These are phyloP conservation scores for Leptoclinus maculatus DNA, from an alignment of 2,797 vertebrate species.

Conservation along the genomic window DNA sequence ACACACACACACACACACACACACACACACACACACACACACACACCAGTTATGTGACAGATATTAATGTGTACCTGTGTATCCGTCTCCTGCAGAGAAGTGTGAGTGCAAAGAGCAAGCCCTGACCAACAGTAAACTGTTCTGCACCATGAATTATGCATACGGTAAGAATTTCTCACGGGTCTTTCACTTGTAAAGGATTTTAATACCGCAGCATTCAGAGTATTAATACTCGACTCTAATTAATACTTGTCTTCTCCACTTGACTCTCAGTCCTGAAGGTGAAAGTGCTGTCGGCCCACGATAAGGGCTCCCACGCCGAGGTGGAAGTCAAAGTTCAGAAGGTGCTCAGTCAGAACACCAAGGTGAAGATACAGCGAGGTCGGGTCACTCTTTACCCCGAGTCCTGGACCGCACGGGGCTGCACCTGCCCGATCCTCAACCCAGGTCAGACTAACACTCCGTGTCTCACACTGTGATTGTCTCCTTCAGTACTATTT, in stretches of 20 bases:
- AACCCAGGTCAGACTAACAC: slow-evolving; percentile 89
- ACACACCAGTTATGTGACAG: slow-evolving; percentile 41
- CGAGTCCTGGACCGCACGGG: slow-evolving; percentile 96
- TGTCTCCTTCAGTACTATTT: background rate
- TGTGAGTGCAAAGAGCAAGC: slow-evolving; percentile 96
- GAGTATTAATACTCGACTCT: background rate
- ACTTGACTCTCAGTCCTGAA: slow-evolving; percentile 87
- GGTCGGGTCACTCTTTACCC: slow-evolving; percentile 92
- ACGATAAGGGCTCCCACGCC: slow-evolving; percentile 96
- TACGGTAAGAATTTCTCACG: slow-evolving; percentile 87
- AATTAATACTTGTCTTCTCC: background rate
- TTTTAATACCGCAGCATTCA: background rate
- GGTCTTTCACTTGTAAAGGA: background rate
- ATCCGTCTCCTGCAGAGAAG: slow-evolving; percentile 87
- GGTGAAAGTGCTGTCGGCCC: slow-evolving; percentile 94
- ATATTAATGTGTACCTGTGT: slow-evolving; percentile 66
- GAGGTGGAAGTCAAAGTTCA: slow-evolving; percentile 97
- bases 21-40: slow-evolving; percentile 25
- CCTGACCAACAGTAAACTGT: slow-evolving; percentile 91
- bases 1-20: slow-evolving; percentile 45
- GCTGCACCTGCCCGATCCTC: slow-evolving; percentile 97
- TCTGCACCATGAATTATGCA: slow-evolving; percentile 95
- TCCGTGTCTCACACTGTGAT: background rate
- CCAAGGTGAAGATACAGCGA: slow-evolving; percentile 89
- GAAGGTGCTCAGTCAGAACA: slow-evolving; percentile 92